Percentiles rank a stretch among this genome's conserved stretches.
phyloP scores from a whole-genome alignment of 2,888 invertebrate genomes.

The Stomorhina lunata region DNA sequence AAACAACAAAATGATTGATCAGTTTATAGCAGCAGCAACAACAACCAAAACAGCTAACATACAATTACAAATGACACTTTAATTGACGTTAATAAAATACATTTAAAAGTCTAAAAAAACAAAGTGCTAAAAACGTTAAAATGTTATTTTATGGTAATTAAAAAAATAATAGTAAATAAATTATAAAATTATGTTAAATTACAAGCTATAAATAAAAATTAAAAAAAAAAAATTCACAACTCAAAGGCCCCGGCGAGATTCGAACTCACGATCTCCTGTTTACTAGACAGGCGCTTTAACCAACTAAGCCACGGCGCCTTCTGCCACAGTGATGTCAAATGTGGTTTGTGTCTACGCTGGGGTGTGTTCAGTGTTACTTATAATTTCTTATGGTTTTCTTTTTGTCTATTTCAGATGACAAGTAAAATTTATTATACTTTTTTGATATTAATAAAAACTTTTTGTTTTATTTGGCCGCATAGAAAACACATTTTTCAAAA shows the following conservation, averaged over 20 bases:
- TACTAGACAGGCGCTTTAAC: slow-evolving; percentile 76
- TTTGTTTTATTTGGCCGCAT: no score
- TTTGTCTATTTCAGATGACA: no score
- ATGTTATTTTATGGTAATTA: slow-evolving; percentile 46
- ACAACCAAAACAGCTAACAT: slow-evolving; percentile 1
- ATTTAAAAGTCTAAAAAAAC: slow-evolving; percentile 64
- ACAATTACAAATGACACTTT: slow-evolving; percentile 73
- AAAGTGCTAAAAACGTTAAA: slow-evolving; percentile 71
- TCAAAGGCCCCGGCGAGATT: slow-evolving; percentile 73
- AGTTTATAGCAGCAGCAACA: background rate
- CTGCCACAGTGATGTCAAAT: background rate
- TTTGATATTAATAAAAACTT: no score
- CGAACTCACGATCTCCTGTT: slow-evolving; percentile 76
- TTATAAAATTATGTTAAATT: background rate
- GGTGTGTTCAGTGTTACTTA: background rate
- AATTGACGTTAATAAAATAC: slow-evolving; percentile 75
- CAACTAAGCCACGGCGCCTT: slow-evolving; percentile 75
- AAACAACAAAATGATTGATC: slow-evolving; percentile 31
- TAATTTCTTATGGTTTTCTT: no score
- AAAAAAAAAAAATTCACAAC: background rate
- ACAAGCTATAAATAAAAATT: background rate
- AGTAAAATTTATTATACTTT: no score
- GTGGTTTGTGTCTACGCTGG: background rate
- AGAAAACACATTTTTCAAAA: no score
- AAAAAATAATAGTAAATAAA: slow-evolving; percentile 2